Evolutionary conservation across 1,140 invertebrate species (phyloP), one percentile per base, ranked within the genome.

Genomic region (Pissodes strobi): DNA sequence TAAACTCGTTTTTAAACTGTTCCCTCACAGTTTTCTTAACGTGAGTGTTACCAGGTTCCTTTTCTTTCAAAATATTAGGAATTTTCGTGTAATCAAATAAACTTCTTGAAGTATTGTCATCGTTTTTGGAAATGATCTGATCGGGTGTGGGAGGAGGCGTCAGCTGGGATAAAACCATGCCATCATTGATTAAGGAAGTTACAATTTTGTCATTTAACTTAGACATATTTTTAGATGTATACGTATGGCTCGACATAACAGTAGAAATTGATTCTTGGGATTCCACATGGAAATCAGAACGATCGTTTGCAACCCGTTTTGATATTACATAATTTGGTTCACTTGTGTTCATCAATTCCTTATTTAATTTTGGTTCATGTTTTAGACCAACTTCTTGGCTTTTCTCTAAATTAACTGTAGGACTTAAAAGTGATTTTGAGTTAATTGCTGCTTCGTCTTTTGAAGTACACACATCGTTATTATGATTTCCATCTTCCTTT

Each of bases 101-200:
- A 25, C 13, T 21, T 10, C 13, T 22, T 6, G 23, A n/a, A 37
- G 9, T 21, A n/a, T 46, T 25, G 19, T 56, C 52, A 3, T 4
- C 19, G 43, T 19, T 57, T 22, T 59, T 51, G 58, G 64, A 25
- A 55, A 53, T 17, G 57, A 68, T n/a, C 53, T 60, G 59, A n/a
- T 72, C 68, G 0, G 72, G 73, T 8, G 73, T 72, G 1, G 72
- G 72, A 22, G 74, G 75, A 6, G 74, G 74, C 0, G 74, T 72
- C 8, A 72, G 25, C 57, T 73, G 61, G 9, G 62, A 65, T 2
- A 57, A 60, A 10, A 53, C 15, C 13, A 12, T 18, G 9, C 17
- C 34, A 23, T 67, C 45, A 6, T 41, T 13, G 38, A 2, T 13
- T 17, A 41, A 13, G 3, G 21, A 48, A 10, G 21, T 17, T 48